Conservation (phyloP, 2,888 invertebrate species). For the Watsonalla cultraria region DNA sequence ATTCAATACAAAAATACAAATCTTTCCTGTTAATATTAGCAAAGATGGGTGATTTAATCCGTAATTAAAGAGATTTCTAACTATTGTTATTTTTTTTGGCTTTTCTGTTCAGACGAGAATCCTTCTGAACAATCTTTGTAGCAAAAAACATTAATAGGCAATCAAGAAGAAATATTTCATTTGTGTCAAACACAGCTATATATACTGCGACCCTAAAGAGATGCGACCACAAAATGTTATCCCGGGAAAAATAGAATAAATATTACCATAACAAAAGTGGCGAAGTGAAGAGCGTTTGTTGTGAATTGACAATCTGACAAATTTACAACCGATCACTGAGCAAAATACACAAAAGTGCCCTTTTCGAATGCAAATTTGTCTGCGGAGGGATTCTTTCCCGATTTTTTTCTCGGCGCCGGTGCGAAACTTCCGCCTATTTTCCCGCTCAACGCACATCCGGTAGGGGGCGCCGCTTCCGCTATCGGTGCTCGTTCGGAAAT, state of each 20-base stretch:
- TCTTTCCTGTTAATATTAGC: too few relatives aligned
- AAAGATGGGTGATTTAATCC: too few relatives aligned
- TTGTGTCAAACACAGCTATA: constrained; percentile 10
- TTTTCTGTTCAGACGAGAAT: too few relatives aligned
- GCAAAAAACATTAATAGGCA: too few relatives aligned
- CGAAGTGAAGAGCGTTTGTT: constrained; percentile 50
- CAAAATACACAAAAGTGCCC: constrained; percentile 68
- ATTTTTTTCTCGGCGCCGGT: constrained; percentile 51
- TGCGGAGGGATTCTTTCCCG: constrained; percentile 55
- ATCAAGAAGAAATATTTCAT: constrained; percentile 6
- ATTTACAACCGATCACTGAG: constrained; percentile 69
- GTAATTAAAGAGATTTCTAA: too few relatives aligned
- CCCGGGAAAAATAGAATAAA: constrained; percentile 37
- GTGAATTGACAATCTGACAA: constrained; percentile 75
- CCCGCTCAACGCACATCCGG: constrained; percentile 73
- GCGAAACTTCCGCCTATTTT: constrained; percentile 76
- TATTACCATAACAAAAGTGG: constrained; percentile 75
- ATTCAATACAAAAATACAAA: too few relatives aligned
- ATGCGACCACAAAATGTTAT: constrained; percentile 4
- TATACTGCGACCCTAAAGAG: constrained; percentile 26
- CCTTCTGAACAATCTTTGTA: too few relatives aligned
- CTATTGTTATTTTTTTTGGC: too few relatives aligned
- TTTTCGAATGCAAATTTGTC: constrained; percentile 74
- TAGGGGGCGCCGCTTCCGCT: constrained; percentile 58
- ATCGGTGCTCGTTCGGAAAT: constrained; percentile 65